Evolutionary conservation across 2,888 invertebrate genomes (phyloP).

Genomic region (Caenorhabditis panamensis): DNA sequence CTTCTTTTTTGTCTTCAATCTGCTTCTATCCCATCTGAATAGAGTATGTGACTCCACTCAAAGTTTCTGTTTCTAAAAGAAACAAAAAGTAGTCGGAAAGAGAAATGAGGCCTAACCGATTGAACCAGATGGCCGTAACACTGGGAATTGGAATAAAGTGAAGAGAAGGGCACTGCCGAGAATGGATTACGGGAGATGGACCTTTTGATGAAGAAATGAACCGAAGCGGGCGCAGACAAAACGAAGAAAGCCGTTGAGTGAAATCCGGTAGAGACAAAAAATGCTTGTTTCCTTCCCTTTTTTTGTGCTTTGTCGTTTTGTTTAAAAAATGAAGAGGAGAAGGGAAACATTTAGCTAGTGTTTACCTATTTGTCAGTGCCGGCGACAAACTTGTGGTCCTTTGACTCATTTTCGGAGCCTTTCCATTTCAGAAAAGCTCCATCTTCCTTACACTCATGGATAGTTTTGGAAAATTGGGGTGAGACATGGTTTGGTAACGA

Average conservation of each 20-base stretch:
- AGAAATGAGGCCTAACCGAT: not conserved
- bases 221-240: not conserved
- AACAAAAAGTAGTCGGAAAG: not conserved
- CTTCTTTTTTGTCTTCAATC: too few relatives aligned
- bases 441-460: too few relatives aligned
- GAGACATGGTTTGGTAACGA: too few relatives aligned
- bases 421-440: too few relatives aligned
- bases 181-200: conserved; percentile 28
- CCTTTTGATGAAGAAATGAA: conserved; percentile 21
- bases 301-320: conserved; percentile 12
- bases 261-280: conserved; percentile 31
- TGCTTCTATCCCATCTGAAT: too few relatives aligned
- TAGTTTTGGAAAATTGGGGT: too few relatives aligned
- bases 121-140: conserved; percentile 14
- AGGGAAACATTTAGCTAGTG: not conserved
- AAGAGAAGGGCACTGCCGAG: not conserved
- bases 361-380: not conserved
- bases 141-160: conserved; percentile 9
- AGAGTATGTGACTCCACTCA: too few relatives aligned
- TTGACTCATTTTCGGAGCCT: not conserved
- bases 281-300: conserved; percentile 8
- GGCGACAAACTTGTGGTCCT: not conserved
- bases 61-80: too few relatives aligned
- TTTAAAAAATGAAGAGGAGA: not conserved
- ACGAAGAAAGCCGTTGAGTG: conserved; percentile 18